Evolutionary conservation across 2,113 vertebrate species (phyloP).

Genomic region (Caranx melampygus): DNA sequence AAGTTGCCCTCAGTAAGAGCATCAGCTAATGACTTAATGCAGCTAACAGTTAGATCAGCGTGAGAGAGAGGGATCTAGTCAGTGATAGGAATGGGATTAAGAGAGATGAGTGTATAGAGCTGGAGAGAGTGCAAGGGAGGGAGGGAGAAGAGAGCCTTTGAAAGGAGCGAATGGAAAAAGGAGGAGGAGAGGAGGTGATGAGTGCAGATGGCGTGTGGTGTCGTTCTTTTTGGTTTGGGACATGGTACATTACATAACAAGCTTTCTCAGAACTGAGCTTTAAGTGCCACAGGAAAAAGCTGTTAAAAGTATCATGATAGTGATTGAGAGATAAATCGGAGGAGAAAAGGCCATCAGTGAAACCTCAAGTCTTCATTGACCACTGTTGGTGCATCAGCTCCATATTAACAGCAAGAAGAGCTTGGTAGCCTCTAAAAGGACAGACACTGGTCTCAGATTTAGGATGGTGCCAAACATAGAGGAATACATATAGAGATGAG

Average conservation of each 20-base stretch:
- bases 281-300: slow-evolving; percentile 13
- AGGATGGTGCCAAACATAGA: background rate
- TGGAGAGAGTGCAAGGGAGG: background rate
- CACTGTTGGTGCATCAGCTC: background rate
- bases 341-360: background rate
- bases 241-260: slow-evolving; percentile 24
- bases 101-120: slow-evolving; percentile 2
- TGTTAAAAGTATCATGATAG: slow-evolving; percentile 8
- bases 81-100: slow-evolving; percentile 24
- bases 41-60: slow-evolving; percentile 38
- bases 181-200: slow-evolving; percentile 3
- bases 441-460: background rate
- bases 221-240: slow-evolving; percentile 10
- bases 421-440: background rate
- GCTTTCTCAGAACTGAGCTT: slow-evolving; percentile 44
- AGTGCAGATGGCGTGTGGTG: slow-evolving; percentile 12
- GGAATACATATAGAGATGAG: background rate
- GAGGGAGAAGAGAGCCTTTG: background rate
- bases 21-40: slow-evolving; percentile 32
- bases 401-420: background rate
- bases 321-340: background rate
- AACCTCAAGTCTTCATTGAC: background rate
- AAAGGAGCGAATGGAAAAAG: background rate
- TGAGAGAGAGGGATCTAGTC: slow-evolving; percentile 6
- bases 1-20: slow-evolving; percentile 17